Percentiles rank a stretch among this genome's conserved stretches.
Conservation (phyloP, 2,888 invertebrate species). For the Lymantria monacha region DNA sequence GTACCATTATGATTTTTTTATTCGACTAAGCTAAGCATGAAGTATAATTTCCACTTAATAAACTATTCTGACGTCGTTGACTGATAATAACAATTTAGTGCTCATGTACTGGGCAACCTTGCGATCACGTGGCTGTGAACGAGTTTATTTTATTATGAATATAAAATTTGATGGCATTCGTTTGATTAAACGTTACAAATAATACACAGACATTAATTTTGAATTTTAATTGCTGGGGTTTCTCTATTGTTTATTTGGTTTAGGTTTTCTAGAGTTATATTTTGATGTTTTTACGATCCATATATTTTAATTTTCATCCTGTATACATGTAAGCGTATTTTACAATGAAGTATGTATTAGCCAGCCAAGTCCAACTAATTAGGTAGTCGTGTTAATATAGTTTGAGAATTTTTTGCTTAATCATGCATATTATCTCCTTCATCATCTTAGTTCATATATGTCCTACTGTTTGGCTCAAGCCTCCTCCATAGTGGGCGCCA, state of each 20-base stretch:
- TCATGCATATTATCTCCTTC: too few species aligned
- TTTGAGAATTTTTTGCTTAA: too few species aligned
- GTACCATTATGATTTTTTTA: conserved; percentile 1
- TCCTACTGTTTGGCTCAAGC: too few species aligned
- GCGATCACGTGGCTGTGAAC: conserved; percentile 23
- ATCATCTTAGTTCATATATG: too few species aligned
- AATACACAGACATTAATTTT: conserved; percentile 5
- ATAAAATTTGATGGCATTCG: not conserved
- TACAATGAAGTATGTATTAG: too few species aligned
- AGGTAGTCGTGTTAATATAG: too few species aligned
- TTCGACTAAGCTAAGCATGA: conserved; percentile 2
- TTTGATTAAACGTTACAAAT: conserved; percentile 5
- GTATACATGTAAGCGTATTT: too few species aligned
- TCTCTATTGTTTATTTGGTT: conserved; percentile 4
- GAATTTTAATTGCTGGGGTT: conserved; percentile 4
- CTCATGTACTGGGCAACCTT: conserved; percentile 27
- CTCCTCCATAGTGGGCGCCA: too few species aligned
- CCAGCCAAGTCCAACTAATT: too few species aligned
- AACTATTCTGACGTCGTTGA: conserved; percentile 21
- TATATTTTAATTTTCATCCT: too few species aligned
- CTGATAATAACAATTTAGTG: conserved; percentile 23
- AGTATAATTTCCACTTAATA: conserved; percentile 4
- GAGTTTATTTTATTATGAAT: conserved; percentile 5
- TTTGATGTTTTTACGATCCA: too few species aligned
- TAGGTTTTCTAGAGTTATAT: too few species aligned